Conservation (phyloP, 2,797 vertebrate species). For the Silurus aristotelis region DNA sequence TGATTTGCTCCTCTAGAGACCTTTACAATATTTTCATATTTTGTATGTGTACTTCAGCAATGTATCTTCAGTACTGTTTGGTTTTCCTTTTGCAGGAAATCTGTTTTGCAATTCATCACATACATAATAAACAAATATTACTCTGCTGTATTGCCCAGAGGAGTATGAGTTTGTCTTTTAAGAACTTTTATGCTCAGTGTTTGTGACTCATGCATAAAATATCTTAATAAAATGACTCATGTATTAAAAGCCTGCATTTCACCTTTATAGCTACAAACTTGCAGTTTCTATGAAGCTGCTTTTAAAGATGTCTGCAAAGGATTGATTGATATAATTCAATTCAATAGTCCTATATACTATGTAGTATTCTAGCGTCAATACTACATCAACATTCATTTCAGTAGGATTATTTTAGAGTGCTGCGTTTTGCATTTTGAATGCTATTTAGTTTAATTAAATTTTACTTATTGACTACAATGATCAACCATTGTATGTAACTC, state of each 20-base stretch:
- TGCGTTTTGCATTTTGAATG: neutral
- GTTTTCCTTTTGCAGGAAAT: neutral
- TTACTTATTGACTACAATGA: neutral
- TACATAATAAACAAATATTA: neutral
- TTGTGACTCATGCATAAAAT: constrained; percentile 8
- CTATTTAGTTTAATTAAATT: neutral
- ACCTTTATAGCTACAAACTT: neutral
- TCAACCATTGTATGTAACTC: neutral
- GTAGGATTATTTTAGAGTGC: neutral
- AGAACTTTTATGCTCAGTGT: neutral
- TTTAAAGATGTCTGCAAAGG: neutral
- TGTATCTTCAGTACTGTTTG: neutral
- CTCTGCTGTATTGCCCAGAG: neutral
- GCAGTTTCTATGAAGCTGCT: neutral
- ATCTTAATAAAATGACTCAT: no score
- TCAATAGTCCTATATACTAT: neutral
- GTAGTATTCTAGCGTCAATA: neutral
- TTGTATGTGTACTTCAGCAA: neutral
- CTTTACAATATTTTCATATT: neutral
- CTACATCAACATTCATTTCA: neutral
- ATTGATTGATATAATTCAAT: neutral
- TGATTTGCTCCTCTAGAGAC: neutral
- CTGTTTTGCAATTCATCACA: neutral
- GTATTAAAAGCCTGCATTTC: neutral
- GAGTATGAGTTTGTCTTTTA: neutral